Conservation (phyloP, 2,113 vertebrate species). For the Leptocoma aspasia region DNA sequence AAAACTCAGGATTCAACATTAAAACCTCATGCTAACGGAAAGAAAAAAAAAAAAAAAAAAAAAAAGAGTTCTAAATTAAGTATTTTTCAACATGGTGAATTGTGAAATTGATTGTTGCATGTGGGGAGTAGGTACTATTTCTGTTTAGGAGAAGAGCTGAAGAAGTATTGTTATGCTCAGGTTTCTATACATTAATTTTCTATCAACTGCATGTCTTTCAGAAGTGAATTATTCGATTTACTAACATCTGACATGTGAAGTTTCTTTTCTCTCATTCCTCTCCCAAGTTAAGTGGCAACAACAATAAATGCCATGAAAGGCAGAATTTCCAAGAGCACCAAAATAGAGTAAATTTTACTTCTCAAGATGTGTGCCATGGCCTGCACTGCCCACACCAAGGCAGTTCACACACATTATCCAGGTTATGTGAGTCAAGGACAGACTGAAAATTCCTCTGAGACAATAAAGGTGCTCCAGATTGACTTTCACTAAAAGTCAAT, state of each 20-base stretch:
- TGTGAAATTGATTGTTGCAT: background rate
- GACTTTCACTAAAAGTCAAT: background rate
- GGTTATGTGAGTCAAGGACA: fast-evolving
- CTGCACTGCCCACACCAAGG: background rate
- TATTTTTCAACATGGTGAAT: background rate
- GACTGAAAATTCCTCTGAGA: background rate
- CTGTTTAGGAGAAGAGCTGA: background rate
- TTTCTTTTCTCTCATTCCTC: background rate
- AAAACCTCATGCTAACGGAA: background rate
- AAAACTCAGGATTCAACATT: background rate
- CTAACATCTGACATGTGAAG: background rate
- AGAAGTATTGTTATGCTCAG: background rate
- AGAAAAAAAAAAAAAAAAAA: background rate
- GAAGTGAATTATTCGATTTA: background rate
- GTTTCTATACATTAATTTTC: background rate
- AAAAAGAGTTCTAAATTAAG: background rate
- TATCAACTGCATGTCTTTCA: background rate
- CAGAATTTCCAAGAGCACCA: background rate
- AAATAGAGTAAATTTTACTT: too few relatives aligned
- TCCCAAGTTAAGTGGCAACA: background rate
- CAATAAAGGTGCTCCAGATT: background rate
- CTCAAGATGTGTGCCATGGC: background rate
- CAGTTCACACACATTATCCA: background rate
- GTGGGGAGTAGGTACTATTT: background rate
- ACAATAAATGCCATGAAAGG: background rate